Evolutionary conservation across 2,888 invertebrate species (phyloP).

Genomic region (Minunthozetes semirufus): DNA sequence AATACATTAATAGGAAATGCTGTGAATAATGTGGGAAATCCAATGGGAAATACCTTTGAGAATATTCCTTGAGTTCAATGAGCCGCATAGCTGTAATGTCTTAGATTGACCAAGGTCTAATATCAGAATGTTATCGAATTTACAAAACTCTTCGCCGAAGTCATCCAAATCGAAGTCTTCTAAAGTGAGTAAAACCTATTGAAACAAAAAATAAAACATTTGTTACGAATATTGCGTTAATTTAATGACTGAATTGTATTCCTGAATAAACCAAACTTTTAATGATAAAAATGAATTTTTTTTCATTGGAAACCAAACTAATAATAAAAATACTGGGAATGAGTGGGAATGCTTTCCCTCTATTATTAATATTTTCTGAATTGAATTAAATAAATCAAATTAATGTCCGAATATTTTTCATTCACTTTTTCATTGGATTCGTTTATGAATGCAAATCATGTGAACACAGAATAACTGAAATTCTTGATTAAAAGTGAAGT

Average conservation of each 20-base stretch:
- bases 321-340: no score
- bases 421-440: neutral
- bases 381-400: no score
- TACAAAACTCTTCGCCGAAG: constrained; percentile 10
- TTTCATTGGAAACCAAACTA: no score
- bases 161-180: constrained; percentile 31
- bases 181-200: constrained; percentile 28
- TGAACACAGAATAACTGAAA: neutral
- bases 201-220: neutral
- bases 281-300: no score
- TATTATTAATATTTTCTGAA: no score
- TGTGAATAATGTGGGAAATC: neutral
- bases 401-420: constrained; percentile 2
- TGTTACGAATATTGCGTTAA: neutral
- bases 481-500: neutral
- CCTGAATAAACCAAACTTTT: neutral
- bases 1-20: no score
- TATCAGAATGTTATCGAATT: neutral
- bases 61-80: constrained; percentile 19
- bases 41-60: neutral
- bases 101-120: constrained; percentile 17
- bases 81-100: constrained; percentile 31
- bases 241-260: neutral
- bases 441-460: neutral
- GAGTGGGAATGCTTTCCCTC: no score